A percentile compares a stretch with the other conserved stretches of the same genome.
Conservation (phyloP, 2,797 vertebrate genomes). For the Acipenser ruthenus region DNA sequence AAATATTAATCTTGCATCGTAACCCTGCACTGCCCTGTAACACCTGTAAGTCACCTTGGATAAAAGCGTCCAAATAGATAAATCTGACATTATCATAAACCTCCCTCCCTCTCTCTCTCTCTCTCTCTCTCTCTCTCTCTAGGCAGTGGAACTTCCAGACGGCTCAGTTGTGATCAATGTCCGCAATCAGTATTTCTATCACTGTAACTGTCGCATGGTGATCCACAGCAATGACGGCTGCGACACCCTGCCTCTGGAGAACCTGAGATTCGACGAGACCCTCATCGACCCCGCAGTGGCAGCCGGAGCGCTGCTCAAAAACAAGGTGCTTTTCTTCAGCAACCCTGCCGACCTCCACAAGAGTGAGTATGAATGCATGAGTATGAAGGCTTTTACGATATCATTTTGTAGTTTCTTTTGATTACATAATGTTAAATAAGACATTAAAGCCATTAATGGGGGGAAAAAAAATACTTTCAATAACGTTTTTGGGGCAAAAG, state of each 20-base stretch:
- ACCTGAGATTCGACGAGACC: conserved; percentile 60
- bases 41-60: background rate
- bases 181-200: conserved; percentile 77
- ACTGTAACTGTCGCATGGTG: conserved; percentile 75
- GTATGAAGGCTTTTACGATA: too few species aligned
- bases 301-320: conserved; percentile 66
- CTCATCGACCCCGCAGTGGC: conserved; percentile 76
- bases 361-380: conserved; percentile 46
- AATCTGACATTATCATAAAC: too few species aligned
- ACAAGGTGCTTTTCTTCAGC: conserved; percentile 70
- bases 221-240: conserved; percentile 66
- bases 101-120: too few species aligned
- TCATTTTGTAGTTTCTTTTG: too few species aligned
- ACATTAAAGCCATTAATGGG: too few species aligned
- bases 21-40: too few species aligned
- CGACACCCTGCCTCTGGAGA: conserved; percentile 54
- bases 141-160: conserved; percentile 73
- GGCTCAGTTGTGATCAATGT: conserved; percentile 72
- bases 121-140: background rate
- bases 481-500: too few species aligned
- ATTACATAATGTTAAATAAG: too few species aligned
- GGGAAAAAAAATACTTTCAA: too few species aligned
- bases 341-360: conserved; percentile 59
- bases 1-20: too few species aligned
- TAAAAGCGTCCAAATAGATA: too few species aligned